Evolutionary conservation across 2,113 vertebrate species (phyloP), one percentile per base, ranked within the genome.

Genomic region (Cheilinus undulatus): DNA sequence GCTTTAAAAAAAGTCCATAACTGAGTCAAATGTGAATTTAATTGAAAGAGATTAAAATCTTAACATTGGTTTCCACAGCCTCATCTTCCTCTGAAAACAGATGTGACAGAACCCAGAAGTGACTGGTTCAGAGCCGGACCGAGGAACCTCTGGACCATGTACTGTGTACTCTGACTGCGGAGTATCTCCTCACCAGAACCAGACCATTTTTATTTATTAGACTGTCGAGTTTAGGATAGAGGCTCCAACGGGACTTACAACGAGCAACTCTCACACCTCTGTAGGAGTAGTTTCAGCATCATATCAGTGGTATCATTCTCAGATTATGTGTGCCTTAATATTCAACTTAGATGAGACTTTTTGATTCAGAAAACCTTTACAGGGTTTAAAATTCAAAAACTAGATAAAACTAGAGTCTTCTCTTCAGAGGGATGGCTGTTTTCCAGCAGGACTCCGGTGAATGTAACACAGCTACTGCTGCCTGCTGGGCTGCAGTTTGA

Each of bases 121-220:
- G 60, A 77, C 72, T 54, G 75, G 61, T 80, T 80, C 79, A 22
- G 69, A 66, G 38, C 80, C 20, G 24, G 80, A 69, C 26, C 32
- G 63, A 61, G 36, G 78, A 67, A 73, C 83, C 73, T 88, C 85
- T 76, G 78, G 78, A 72, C 80, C 65, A 69, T 32, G 51, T 73
- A 62, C 72, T 20, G 68, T 68, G 13, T 48, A 71, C 80, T 77
- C 82, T 73, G 86, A 87, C 82, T 48, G 66, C 82, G 81, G 82
- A 52, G 84, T 87, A 63, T 81, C 76, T 73, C 87, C 59, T 17
- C 56, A 76, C 88, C 81, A 86, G 87, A 83, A 84, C 77, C n/a
- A 57, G 78, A 88, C 72, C 72, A 22, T 84, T 83, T 83, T 88
- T 59, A 91, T 85, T 89, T 90, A 94, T 92, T 89, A 73, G 78